phyloP scores from a whole-genome alignment of 2,113 vertebrate species.

The Heteronetta atricapilla region DNA sequence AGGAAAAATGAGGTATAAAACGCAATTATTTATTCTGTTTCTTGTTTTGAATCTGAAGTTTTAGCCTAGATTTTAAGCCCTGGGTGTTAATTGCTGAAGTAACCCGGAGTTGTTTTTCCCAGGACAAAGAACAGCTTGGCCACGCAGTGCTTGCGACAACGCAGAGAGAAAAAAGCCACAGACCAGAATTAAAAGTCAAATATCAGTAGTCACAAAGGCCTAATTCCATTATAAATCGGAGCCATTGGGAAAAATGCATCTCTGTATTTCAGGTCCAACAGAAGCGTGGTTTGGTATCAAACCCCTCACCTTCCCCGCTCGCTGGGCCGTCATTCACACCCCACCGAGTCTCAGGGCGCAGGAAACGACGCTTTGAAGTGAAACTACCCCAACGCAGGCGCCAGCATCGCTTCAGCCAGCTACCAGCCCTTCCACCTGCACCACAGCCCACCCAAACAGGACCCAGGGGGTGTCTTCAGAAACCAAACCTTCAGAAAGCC shows the following conservation, averaged over 20 bases:
- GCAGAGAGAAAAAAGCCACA: neutral
- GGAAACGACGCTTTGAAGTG: neutral
- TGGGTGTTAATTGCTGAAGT: neutral
- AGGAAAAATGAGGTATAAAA: neutral
- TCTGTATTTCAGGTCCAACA: neutral
- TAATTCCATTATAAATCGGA: neutral
- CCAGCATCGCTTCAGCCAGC: neutral
- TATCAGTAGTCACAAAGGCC: neutral
- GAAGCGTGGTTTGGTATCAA: neutral
- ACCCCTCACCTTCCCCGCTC: neutral
- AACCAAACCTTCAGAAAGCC: neutral
- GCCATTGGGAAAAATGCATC: neutral
- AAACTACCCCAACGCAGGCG: accelerated
- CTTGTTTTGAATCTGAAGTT: neutral
- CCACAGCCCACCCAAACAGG: neutral
- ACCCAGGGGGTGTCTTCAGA: neutral
- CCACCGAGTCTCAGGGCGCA: accelerated
- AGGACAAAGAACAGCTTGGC: neutral
- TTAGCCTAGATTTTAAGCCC: neutral
- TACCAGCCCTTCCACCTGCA: neutral
- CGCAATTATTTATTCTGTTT: neutral
- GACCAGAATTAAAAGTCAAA: neutral
- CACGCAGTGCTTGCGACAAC: neutral
- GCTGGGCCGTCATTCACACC: accelerated
- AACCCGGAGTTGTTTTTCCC: neutral